Base-by-base conservation (phyloP, 1,140 invertebrate genomes). In the Campoletis sonorensis region DNA sequence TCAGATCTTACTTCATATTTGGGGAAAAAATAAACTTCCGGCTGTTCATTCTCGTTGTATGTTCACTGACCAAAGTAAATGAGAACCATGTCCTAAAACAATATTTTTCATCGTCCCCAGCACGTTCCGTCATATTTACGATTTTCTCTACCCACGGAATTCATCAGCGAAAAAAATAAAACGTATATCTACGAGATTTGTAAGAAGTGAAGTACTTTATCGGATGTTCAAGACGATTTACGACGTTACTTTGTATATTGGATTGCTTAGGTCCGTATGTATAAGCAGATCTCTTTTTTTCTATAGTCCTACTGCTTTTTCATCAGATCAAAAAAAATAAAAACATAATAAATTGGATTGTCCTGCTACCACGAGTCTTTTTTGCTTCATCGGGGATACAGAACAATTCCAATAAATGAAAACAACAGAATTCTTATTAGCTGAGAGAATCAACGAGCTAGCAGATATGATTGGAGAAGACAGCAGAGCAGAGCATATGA, bases 401-500 rank as follows among this genome's bases (percentile, higher is more conserved):
- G 54, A 40, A 11, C 10, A 8, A 16, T 75, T 54, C 4, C 45
- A 10, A 23, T 61, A 15, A 37, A 77, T 23, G 21, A 77, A 37
- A n/a, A 30, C 18, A 67, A n/a, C 58, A 33, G 58, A 67, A 78
- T 78, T 64, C 58, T 78, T 67, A 73, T 72, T 54, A 58, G 67
- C 40, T 23, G 54, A 51, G 33, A 82, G 78, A 79, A 82, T 71
- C 45, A 51, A 23, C 3, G 40, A 81, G 54, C 61, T 77, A 51
- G 72, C 78, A 21, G n/a, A 70, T 11, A 30, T 23, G 67, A 45
- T 70, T 21, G n/a, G 61, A 82, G 70, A 45, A 54, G 75, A 33
- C 37, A n/a, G n/a, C n/a, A n/a, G n/a, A n/a, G n/a, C n/a, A 67
- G 72, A 58, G 54, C 72, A 1, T 13, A 81, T 79, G 76, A 79